Evolutionary conservation across 2,888 invertebrate species (phyloP).

Genomic region (Andrena fulva): DNA sequence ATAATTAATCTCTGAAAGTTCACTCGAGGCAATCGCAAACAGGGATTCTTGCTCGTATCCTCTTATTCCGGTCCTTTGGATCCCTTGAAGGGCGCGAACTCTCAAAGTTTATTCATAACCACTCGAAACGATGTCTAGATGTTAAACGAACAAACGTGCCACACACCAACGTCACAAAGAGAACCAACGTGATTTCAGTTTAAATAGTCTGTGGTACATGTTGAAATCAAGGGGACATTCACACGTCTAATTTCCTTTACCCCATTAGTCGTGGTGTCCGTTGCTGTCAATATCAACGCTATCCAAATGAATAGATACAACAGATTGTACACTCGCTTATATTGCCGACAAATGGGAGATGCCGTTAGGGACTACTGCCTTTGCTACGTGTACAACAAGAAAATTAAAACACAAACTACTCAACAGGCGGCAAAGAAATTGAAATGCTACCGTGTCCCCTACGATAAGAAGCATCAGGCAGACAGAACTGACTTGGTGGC

Average conservation of each 20-base stretch:
- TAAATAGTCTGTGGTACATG: neutral
- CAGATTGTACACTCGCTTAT: neutral
- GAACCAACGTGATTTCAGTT: conserved; percentile 23
- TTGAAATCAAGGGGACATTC: neutral
- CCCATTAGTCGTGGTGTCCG: conserved; percentile 2
- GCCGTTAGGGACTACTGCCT: neutral
- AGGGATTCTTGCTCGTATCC: neutral
- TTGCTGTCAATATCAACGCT: conserved; percentile 1
- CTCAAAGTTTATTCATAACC: conserved; percentile 24
- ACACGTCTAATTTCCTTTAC: neutral
- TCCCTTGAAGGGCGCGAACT: neutral
- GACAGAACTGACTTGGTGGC: conserved; percentile 15
- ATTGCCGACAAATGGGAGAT: neutral
- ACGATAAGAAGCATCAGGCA: conserved; percentile 26
- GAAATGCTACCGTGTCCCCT: neutral
- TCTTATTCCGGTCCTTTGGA: neutral
- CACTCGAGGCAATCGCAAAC: neutral
- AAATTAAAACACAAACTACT: conserved; percentile 7
- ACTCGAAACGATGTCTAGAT: conserved; percentile 2
- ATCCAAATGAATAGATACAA: conserved; percentile 2
- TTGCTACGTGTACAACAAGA: conserved; percentile 6
- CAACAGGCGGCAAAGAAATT: conserved; percentile 12
- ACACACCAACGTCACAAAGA: conserved; percentile 25
- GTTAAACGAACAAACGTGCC: conserved; percentile 46
- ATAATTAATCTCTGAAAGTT: conserved; percentile 36